Evolutionary conservation across 2,888 invertebrate genomes (phyloP).

Genomic region (Apeira syringaria): DNA sequence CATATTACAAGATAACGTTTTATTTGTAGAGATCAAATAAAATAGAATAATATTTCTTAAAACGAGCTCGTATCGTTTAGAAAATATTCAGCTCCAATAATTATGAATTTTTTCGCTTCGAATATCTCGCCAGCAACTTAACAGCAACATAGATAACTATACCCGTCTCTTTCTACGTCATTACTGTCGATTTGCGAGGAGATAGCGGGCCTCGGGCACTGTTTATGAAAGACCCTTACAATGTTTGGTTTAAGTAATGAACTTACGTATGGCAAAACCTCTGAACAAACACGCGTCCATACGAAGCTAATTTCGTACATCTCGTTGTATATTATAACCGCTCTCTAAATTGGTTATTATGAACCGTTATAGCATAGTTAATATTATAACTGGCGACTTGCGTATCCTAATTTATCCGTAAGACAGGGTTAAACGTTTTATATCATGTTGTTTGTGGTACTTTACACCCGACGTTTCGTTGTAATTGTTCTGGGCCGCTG

Average conservation of each 20-base stretch:
- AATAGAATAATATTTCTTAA: too few relatives aligned
- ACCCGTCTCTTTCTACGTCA: slow-evolving; percentile 41
- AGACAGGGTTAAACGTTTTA: slow-evolving; percentile 6
- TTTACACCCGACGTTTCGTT: neutral
- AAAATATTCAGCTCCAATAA: neutral
- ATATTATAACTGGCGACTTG: slow-evolving; percentile 12
- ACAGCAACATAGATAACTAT: slow-evolving; percentile 9
- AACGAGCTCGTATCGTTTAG: too few relatives aligned
- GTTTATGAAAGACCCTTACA: slow-evolving; percentile 45
- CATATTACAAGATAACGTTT: too few relatives aligned
- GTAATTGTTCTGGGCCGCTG: neutral
- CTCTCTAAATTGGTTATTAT: slow-evolving; percentile 15
- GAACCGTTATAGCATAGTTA: slow-evolving; percentile 10
- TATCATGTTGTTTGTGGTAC: neutral
- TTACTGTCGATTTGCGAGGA: slow-evolving; percentile 47
- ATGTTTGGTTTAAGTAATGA: slow-evolving; percentile 47
- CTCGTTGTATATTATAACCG: neutral
- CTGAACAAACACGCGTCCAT: slow-evolving; percentile 11
- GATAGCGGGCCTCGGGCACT: slow-evolving; percentile 43
- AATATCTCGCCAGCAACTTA: neutral
- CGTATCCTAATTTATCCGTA: slow-evolving; percentile 7
- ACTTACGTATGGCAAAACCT: slow-evolving; percentile 24
- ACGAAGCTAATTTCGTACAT: slow-evolving; percentile 10
- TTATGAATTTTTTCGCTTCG: neutral
- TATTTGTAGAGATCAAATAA: too few relatives aligned